A percentile compares a stretch with the other conserved stretches of the same genome.
These are phyloP conservation scores for Venturia canescens DNA, from an alignment of 1,140 invertebrate genomes.

Conservation along the genomic window DNA sequence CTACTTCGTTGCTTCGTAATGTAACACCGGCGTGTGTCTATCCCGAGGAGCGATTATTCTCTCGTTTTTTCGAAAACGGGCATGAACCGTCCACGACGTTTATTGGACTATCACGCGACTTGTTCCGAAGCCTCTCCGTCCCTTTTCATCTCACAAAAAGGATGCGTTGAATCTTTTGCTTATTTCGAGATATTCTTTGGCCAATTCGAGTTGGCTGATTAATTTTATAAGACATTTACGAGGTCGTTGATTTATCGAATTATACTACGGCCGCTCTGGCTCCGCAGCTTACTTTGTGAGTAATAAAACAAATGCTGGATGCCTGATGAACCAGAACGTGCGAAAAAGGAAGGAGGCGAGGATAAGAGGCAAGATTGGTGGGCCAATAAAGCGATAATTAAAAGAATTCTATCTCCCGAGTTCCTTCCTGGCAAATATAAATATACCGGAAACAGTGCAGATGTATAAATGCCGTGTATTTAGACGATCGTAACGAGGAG, in stretches of 20 bases:
- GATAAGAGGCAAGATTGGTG: not conserved
- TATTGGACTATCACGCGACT: slow-evolving; percentile 25
- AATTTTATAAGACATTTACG: slow-evolving; percentile 42
- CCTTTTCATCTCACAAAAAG: not conserved
- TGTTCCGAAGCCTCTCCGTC: not conserved
- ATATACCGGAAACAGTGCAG: not conserved
- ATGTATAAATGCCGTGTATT: not conserved
- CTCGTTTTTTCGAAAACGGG: slow-evolving; percentile 40
- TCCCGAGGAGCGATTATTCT: slow-evolving; percentile 28
- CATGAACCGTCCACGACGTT: slow-evolving; percentile 33
- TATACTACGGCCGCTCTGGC: not conserved
- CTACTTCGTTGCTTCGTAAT: slow-evolving; percentile 20
- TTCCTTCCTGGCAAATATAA: not conserved
- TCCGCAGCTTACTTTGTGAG: not conserved
- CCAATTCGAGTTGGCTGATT: slow-evolving; percentile 16
- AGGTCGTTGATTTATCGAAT: slow-evolving; percentile 45
- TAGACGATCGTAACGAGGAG: not conserved
- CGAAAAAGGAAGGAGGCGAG: not conserved
- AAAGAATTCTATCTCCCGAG: not conserved
- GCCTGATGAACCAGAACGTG: slow-evolving; percentile 25
- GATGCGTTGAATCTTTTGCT: slow-evolving; percentile 13
- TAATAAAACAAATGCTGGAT: not conserved
- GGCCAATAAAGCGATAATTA: not conserved
- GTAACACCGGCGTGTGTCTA: not conserved
- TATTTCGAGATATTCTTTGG: not conserved